phyloP scores from a whole-genome alignment of 2,888 invertebrate species.

The Ophion costatus region DNA sequence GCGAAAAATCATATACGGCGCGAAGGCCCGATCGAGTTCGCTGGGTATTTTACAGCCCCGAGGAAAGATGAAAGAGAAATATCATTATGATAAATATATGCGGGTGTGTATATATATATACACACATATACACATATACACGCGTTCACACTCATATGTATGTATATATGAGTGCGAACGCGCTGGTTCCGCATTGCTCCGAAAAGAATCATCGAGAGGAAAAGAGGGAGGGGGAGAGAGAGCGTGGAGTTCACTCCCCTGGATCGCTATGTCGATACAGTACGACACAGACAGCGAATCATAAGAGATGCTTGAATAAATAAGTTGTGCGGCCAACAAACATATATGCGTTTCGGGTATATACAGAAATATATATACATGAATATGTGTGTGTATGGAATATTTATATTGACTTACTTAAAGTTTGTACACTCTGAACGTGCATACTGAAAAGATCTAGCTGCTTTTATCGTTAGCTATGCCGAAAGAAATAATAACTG shows the following conservation, averaged over 20 bases:
- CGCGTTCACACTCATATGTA: no score
- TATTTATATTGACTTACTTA: slow-evolving; percentile 51
- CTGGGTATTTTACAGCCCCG: slow-evolving; percentile 21
- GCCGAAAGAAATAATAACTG: slow-evolving; percentile 55
- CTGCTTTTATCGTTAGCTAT: not conserved
- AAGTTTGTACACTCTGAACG: slow-evolving; percentile 44
- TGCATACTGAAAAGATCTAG: slow-evolving; percentile 20
- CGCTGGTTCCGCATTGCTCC: not conserved
- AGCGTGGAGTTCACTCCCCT: not conserved
- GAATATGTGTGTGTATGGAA: not conserved
- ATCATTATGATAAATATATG: slow-evolving; percentile 11
- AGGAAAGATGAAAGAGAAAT: slow-evolving; percentile 26
- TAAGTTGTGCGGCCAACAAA: slow-evolving; percentile 63
- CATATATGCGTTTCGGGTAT: not conserved
- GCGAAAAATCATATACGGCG: slow-evolving; percentile 37
- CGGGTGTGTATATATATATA: not conserved
- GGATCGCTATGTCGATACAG: slow-evolving; percentile 6
- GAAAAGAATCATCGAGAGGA: slow-evolving; percentile 2
- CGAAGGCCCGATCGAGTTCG: slow-evolving; percentile 21
- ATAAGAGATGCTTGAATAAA: slow-evolving; percentile 60
- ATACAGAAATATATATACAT: not conserved
- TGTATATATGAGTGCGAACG: not conserved
- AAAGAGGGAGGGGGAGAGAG: not conserved
- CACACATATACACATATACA: no score
- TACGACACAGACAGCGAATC: slow-evolving; percentile 10